Evolutionary conservation across 2,797 vertebrate genomes (phyloP).

Genomic region (Phrynocephalus vlangalii): DNA sequence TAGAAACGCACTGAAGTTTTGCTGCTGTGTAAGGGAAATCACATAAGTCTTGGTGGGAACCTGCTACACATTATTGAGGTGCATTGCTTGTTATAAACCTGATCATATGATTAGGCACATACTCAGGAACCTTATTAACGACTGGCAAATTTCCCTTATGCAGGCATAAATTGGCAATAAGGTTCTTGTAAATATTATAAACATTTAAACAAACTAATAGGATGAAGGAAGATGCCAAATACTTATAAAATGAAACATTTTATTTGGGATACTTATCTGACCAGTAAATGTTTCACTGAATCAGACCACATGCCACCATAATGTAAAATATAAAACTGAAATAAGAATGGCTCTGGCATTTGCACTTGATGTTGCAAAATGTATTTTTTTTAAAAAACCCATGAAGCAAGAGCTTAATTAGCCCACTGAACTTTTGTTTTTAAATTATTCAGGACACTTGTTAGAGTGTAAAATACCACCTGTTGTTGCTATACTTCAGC

Average conservation of each 20-base stretch:
- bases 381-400: background rate
- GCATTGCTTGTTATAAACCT: too few relatives aligned
- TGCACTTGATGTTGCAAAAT: background rate
- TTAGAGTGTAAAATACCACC: background rate
- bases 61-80: too few relatives aligned
- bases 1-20: too few relatives aligned
- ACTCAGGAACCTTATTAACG: too few relatives aligned
- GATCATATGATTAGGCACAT: too few relatives aligned
- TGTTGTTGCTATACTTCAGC: background rate
- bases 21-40: too few relatives aligned
- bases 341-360: background rate
- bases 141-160: too few relatives aligned
- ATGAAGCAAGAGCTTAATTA: background rate
- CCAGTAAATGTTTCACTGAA: background rate
- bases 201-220: background rate
- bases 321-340: conserved; percentile 4
- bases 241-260: background rate
- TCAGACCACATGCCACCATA: background rate
- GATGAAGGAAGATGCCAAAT: background rate
- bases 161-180: too few relatives aligned
- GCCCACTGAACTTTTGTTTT: background rate
- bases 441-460: background rate
- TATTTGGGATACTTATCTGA: background rate
- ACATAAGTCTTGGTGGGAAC: too few relatives aligned
- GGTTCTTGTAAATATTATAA: background rate